Evolutionary conservation across 2,113 vertebrate species (phyloP).

Genomic region (Heterocephalus glaber): DNA sequence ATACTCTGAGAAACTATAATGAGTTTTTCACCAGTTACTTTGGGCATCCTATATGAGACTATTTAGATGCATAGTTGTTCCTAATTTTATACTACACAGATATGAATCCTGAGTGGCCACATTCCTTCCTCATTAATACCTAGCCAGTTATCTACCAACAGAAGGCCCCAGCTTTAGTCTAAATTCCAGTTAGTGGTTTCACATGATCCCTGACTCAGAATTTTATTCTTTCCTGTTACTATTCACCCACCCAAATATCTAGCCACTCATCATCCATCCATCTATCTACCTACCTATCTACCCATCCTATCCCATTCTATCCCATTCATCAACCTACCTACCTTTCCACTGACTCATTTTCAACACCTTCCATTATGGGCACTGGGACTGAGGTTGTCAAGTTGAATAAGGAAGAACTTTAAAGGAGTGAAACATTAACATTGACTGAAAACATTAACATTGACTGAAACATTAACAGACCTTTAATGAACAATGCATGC

Average conservation of each 20-base stretch:
- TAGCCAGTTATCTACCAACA: neutral
- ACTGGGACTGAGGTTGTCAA: neutral
- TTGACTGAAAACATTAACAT: no score
- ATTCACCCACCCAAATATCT: neutral
- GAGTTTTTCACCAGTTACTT: slow-evolving; percentile 2
- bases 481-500: neutral
- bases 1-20: neutral
- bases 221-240: neutral
- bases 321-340: neutral
- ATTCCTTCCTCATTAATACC: neutral
- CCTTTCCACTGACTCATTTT: neutral
- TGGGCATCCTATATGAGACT: neutral
- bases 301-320: neutral
- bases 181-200: neutral
- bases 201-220: neutral
- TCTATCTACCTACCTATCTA: neutral
- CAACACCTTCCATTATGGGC: neutral
- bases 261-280: neutral
- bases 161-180: neutral
- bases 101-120: neutral
- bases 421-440: no score
- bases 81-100: neutral
- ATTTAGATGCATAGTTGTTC: neutral
- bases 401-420: neutral
- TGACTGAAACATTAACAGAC: neutral